Conservation (phyloP, 1,140 invertebrate species). For the Battus philenor region DNA sequence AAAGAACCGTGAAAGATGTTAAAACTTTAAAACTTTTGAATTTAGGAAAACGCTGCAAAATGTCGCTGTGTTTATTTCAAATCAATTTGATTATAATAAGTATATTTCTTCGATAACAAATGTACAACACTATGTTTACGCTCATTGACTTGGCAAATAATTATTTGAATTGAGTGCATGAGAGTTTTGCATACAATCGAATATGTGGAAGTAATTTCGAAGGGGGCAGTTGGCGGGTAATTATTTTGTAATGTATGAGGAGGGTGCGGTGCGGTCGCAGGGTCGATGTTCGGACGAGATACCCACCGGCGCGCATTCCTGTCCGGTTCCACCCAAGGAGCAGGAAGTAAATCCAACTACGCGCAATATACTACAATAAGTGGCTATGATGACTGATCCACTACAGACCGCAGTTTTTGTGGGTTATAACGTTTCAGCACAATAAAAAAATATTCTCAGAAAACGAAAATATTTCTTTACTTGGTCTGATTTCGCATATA, state of each 20-base stretch:
- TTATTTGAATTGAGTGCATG: constrained; percentile 1
- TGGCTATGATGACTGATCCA: too few relatives aligned
- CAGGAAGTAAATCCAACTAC: constrained; percentile 1
- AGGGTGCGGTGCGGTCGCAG: constrained; percentile 19
- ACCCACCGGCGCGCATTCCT: constrained; percentile 46
- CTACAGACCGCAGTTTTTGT: too few relatives aligned
- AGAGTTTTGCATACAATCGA: constrained; percentile 15
- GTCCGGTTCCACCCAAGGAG: constrained; percentile 18
- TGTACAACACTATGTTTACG: constrained; percentile 1
- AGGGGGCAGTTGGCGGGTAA: constrained; percentile 4
- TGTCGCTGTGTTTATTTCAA: too few relatives aligned
- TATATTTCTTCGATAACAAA: too few relatives aligned
- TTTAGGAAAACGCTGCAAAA: too few relatives aligned
- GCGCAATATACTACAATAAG: constrained; percentile 1
- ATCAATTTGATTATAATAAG: too few relatives aligned
- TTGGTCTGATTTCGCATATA: too few relatives aligned
- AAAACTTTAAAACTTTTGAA: too few relatives aligned
- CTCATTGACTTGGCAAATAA: constrained; percentile 10
- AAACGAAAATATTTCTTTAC: too few relatives aligned
- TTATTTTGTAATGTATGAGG: constrained; percentile 4
- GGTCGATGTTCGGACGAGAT: constrained; percentile 43
- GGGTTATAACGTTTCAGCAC: too few relatives aligned
- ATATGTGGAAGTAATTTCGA: constrained; percentile 11
- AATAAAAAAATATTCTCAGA: too few relatives aligned
- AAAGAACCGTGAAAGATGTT: too few relatives aligned